phyloP scores from a whole-genome alignment of 2,888 invertebrate genomes.

The Strigamia maritima region DNA sequence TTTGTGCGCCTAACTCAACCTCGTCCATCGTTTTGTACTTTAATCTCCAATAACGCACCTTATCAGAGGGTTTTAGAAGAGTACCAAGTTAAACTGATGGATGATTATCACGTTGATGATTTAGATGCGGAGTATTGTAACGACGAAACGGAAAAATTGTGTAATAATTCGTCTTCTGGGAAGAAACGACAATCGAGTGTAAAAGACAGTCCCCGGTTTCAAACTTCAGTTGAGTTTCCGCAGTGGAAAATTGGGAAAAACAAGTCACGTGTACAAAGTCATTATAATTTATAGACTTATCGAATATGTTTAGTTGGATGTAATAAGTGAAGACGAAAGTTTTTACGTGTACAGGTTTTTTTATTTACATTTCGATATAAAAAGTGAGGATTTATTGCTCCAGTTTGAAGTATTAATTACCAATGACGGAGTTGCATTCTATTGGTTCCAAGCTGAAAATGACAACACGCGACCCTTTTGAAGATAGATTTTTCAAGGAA shows the following conservation, averaged over 20 bases:
- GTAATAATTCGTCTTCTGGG: background rate
- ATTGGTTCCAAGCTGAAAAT: background rate
- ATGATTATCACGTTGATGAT: background rate
- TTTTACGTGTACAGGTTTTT: background rate
- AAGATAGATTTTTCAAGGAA: slow-evolving; percentile 3
- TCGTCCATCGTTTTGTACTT: slow-evolving; percentile 7
- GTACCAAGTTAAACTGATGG: background rate
- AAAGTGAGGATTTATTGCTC: background rate
- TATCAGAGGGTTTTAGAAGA: slow-evolving; percentile 17
- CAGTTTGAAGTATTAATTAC: background rate
- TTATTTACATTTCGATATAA: background rate
- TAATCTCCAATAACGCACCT: slow-evolving; percentile 13
- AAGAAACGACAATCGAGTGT: background rate
- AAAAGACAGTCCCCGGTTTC: background rate
- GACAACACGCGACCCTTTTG: background rate
- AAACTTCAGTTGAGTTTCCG: background rate
- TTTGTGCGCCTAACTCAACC: slow-evolving; percentile 23
- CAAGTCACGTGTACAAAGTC: background rate
- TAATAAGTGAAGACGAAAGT: background rate
- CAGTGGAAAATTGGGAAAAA: background rate
- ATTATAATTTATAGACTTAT: background rate
- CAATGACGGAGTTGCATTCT: background rate
- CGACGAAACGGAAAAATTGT: background rate
- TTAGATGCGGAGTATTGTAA: background rate
- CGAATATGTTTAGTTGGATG: background rate